phyloP scores from a whole-genome alignment of 2,113 vertebrate species.

The Archilochus colubris region DNA sequence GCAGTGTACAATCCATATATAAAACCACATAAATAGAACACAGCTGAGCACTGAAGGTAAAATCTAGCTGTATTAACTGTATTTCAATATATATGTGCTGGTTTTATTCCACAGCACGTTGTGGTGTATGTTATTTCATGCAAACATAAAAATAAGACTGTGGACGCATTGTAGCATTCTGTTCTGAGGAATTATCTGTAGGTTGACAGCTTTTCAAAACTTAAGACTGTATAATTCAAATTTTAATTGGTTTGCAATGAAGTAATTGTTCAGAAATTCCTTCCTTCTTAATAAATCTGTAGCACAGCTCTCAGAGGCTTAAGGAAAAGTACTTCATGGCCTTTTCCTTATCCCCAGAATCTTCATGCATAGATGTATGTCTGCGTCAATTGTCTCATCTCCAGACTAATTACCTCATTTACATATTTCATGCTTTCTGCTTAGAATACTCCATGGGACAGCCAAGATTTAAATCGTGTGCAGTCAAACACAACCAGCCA shows the following conservation, averaged over 20 bases:
- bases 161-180: background rate
- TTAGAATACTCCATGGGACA: background rate
- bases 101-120: background rate
- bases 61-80: background rate
- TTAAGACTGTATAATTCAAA: constrained; percentile 13
- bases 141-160: background rate
- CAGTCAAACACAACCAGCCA: background rate
- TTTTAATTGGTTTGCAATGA: constrained; percentile 46
- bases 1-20: background rate
- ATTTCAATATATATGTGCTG: background rate
- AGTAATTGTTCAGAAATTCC: constrained; percentile 25
- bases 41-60: background rate
- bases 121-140: background rate
- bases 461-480: background rate
- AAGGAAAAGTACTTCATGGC: constrained; percentile 21
- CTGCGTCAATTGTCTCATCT: constrained; percentile 19
- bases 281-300: background rate
- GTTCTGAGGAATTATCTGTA: background rate
- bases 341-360: constrained; percentile 42
- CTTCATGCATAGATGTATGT: background rate
- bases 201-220: constrained; percentile 20
- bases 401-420: constrained; percentile 48
- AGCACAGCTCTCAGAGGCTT: constrained; percentile 7
- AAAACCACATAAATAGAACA: background rate
- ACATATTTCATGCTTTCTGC: constrained; percentile 32